Base-by-base conservation (phyloP, 2,888 invertebrate genomes). In the Nebria brevicollis region DNA sequence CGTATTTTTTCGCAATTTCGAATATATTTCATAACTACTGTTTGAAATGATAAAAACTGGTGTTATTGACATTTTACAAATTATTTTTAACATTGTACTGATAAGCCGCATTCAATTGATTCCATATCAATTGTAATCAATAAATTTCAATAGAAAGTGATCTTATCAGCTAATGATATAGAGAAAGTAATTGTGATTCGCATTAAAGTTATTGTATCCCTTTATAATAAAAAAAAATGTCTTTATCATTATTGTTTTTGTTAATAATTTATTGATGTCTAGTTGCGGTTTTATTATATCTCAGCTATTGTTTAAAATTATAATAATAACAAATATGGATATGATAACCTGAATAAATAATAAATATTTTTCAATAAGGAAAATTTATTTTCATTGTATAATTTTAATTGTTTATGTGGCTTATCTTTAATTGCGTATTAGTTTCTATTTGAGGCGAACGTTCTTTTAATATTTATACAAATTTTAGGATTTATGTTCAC, bases 121-220 rank as follows among this genome's bases (percentile, higher is more conserved):
- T 54, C 13, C 54, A 8, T 54, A 54, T 54, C 54, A 54, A 54
- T 54, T 54, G 13, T 54, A 11, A 54, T 54, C 54, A 54, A 13
- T 34, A 26, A 20, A 70, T 70, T 70, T 26, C 70, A 70, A 70
- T 70, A 70, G 70, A 70, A 70, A 70, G 70, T 78, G 72, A 72
- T 77, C 72, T 77, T 77, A 78, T 78, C 72, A 78, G 65, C 70
- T 65, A 72, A 78, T 78, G 72, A 73, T 65, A 41, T 15, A 73
- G 77, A 72, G 78, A 78, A 78, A 78, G 78, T 78, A 20, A 78
- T 78, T 78, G 42, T 72, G n/a, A 73, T 78, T 78, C 64, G 72
- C 25, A 70, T 11, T 70, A 70, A 25, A 26, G 25, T 26, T 70
- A 70, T 70, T 70, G 70, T 70, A 15, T 70, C 34, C 70, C 20